Base-by-base conservation (phyloP, 2,797 vertebrate species). In the Rhinichthys osculus region DNA sequence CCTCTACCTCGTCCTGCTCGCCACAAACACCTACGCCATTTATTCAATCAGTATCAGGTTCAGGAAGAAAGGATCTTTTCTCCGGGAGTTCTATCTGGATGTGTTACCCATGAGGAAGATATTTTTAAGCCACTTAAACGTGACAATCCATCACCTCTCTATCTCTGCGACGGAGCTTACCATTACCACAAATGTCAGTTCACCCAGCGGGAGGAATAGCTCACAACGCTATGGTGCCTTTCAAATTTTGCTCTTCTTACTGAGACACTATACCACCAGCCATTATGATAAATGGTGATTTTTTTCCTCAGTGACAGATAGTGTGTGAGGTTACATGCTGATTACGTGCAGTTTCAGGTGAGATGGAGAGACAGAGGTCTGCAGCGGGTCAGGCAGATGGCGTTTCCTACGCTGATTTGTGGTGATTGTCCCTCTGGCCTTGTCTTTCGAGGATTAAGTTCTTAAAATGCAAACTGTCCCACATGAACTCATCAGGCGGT, bases 401-500 rank as follows among this genome's bases (percentile, higher is more conserved):
- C 42, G 40, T 83, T 83, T 82, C 69, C 33, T 81, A 33, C 19
- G 27, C 89, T 90, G 84, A 90, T 87, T 88, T 82, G 73, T 80
- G 76, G 73, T n/a, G 72, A 78, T 73, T 40, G 78, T 90, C 84
- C 83, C 66, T 69, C 83, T 78, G 72, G 83, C 79, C 85, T 86
- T 69, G 57, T 66, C 83, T 85, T 64, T 77, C 78, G 44, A 78
- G 86, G 86, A 88, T 89, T 82, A 86, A 85, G 78, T 83, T 67
- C 64, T 86, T 84, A 88, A 74, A 86, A 85, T 66, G 83, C 73
- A 74, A 88, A 88, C 84, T 85, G 85, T 86, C 82, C 69, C 69
- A 82, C 85, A 84, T 86, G 72, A 54, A 71, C 82, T 72, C 71
- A 86, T 80, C 52, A 82, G 69, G 72, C 78, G 67, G 47, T 87